Conservation (phyloP, 2,797 vertebrate species). For the Amblyraja radiata region DNA sequence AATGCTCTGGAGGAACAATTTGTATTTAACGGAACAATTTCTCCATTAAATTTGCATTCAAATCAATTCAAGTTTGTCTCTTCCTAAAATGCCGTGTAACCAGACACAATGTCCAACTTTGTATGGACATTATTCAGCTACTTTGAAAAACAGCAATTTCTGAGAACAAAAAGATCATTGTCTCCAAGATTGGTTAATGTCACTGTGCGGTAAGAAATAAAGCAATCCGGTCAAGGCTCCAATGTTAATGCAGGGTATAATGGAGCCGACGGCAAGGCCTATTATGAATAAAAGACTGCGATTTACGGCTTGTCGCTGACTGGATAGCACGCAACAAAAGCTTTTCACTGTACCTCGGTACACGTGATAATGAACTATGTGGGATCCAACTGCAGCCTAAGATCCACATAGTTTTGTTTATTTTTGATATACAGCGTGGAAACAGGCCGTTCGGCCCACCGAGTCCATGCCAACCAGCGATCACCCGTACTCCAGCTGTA, state of each 20-base stretch:
- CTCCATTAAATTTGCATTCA: neutral
- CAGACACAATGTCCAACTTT: neutral
- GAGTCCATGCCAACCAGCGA: no score
- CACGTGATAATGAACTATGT: no score
- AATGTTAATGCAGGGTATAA: neutral
- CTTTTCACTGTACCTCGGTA: no score
- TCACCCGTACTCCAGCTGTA: no score
- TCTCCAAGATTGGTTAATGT: neutral
- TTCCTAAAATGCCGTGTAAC: neutral
- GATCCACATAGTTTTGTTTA: neutral
- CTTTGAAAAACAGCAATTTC: neutral
- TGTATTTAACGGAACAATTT: neutral
- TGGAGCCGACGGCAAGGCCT: neutral
- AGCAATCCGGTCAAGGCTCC: neutral
- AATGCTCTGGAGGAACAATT: neutral
- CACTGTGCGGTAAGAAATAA: neutral
- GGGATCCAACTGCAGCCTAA: neutral
- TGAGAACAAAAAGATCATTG: slow-evolving; percentile 21
- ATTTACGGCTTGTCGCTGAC: neutral
- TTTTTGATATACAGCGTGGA: no score
- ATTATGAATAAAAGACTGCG: slow-evolving; percentile 17
- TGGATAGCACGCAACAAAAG: no score
- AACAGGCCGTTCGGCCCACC: no score
- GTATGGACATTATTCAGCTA: neutral
- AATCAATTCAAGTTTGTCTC: slow-evolving; percentile 8